Percentiles rank a stretch among this genome's conserved stretches.
These are phyloP conservation scores for Acrossocheilus wenchowensis DNA, from an alignment of 2,797 vertebrate genomes.

Conservation along the genomic window DNA sequence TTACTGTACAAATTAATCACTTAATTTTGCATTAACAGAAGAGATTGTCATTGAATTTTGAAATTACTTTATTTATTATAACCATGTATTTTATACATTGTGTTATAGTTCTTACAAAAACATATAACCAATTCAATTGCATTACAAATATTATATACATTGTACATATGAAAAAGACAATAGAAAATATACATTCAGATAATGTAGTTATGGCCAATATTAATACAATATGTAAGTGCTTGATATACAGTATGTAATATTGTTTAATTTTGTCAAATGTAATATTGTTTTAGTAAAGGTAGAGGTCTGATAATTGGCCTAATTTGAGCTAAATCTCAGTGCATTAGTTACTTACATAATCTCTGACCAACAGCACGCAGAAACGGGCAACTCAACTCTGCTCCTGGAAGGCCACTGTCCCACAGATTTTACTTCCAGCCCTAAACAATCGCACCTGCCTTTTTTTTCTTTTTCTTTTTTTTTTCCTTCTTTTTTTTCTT, in stretches of 20 bases:
- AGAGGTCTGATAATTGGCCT: background rate
- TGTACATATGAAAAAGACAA: background rate
- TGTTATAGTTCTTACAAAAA: background rate
- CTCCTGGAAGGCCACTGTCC: background rate
- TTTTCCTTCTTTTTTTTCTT: too few species aligned
- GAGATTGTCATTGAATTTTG: background rate
- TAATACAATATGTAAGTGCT: background rate
- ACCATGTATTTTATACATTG: background rate
- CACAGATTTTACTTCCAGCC: background rate
- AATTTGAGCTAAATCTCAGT: background rate
- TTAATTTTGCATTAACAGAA: background rate
- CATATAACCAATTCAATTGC: background rate
- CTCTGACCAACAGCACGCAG: background rate
- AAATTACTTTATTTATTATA: slow-evolving; percentile 4
- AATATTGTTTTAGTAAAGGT: background rate
- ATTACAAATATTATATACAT: background rate
- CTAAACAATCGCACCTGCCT: background rate
- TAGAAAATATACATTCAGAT: background rate
- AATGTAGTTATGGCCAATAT: background rate
- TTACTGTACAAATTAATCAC: background rate
- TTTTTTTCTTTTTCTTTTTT: background rate
- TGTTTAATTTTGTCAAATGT: background rate
- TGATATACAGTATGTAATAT: background rate
- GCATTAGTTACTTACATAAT: background rate
- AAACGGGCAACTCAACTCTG: background rate